Evolutionary conservation across 2,888 invertebrate species (phyloP), one percentile per base, ranked within the genome.

Genomic region (Empis livida): DNA sequence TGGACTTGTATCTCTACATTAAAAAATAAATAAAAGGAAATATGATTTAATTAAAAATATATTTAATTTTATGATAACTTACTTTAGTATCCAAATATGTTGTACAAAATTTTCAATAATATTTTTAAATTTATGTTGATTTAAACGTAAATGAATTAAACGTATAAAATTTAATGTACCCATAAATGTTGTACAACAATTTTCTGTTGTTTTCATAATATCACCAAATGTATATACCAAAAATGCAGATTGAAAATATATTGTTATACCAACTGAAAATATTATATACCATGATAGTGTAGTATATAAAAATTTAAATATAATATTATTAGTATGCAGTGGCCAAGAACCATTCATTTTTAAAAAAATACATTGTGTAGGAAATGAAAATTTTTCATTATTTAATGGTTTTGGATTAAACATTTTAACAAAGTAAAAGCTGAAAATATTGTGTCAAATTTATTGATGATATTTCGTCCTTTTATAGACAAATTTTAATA

Each of bases 181-280:
- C 68, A 68, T 69, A 44, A 68, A 61, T 6, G 69, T 67, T 2
- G 67, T 64, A 48, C 67, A 68, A 42, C 68, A 65, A 50, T 64
- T 67, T 49, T 68, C 68, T 2, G 69, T 67, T 1, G 62, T 61
- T 51, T 62, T 62, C 11, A 64, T 55, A 11, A 68, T 66, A 54
- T 68, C 62, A 5, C 60, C 60, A 10, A 67, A 57, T 14, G 62
- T 59, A 27, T 54, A 54, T 2, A 62, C 27, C 44, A 68, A 51
- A 56, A 64, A 68, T 3, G 56, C 55, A 1, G 61, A 57, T 53
- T 68, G 65, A 53, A 61, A 67, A 20, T 51, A 57, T 15, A 67
- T 62, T 2, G 67, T 67, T 43, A 65, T 56, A 41, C 59, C 59
- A 10, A 68, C 64, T 41, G 63, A 59, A 4, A 51, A 47, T 10